A percentile compares a stretch with the other conserved stretches of the same genome.
These are phyloP conservation scores for Hemiscyllium ocellatum DNA, from an alignment of 2,113 vertebrate species.

Conservation along the genomic window DNA sequence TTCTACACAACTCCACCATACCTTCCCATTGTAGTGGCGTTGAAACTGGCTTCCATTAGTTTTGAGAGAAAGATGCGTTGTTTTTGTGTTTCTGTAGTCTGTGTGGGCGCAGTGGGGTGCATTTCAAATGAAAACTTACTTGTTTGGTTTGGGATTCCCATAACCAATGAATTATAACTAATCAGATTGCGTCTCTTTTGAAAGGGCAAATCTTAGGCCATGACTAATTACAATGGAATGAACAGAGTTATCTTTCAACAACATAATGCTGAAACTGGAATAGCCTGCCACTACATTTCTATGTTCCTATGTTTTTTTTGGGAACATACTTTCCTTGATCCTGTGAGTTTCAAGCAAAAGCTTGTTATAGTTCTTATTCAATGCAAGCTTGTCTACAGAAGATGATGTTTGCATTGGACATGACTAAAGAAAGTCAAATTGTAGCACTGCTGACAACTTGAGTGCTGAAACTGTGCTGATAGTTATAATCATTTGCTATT, in stretches of 20 bases:
- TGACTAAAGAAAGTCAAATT: neutral
- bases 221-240: constrained; percentile 2
- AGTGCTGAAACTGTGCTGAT: neutral
- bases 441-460: neutral
- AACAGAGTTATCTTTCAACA: neutral
- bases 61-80: neutral
- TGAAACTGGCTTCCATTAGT: neutral
- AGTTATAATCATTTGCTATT: neutral
- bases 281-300: neutral
- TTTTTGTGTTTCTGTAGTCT: neutral
- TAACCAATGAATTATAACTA: neutral
- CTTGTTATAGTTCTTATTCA: neutral
- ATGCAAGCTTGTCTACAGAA: neutral
- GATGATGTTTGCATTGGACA: neutral
- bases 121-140: neutral
- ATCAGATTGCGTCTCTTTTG: neutral
- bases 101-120: neutral
- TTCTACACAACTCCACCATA: too few species aligned
- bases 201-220: neutral
- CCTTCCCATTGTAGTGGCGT: neutral
- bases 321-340: neutral
- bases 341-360: neutral
- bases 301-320: neutral
- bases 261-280: neutral
- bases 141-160: neutral